Conservation (phyloP, 2,888 invertebrate species). For the Eudemis profundana region DNA sequence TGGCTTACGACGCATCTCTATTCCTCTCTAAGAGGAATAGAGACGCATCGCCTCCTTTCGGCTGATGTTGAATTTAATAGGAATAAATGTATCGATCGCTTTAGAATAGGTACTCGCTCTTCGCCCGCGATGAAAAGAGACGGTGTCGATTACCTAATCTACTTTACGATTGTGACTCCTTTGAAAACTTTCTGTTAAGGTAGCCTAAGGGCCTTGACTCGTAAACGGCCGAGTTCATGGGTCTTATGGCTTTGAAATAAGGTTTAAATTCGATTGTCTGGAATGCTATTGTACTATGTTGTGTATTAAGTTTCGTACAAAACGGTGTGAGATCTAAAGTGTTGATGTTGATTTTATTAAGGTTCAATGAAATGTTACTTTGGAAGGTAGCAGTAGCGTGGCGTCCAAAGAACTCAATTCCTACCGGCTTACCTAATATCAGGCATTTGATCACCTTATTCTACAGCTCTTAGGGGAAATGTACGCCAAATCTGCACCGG, state of each 20-base stretch:
- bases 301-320: conserved; percentile 15
- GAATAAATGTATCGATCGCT: conserved; percentile 1
- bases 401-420: too few relatives aligned
- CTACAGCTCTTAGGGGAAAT: too few relatives aligned
- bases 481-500: too few relatives aligned
- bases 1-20: too few relatives aligned
- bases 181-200: conserved; percentile 41
- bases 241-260: conserved; percentile 4
- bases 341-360: conserved; percentile 16
- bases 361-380: conserved; percentile 12
- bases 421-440: too few relatives aligned
- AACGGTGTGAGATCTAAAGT: conserved; percentile 7
- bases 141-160: conserved; percentile 58
- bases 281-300: conserved; percentile 1
- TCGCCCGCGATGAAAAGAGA: conserved; percentile 48
- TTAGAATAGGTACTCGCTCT: conserved; percentile 18
- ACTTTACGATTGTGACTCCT: conserved; percentile 53
- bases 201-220: conserved; percentile 23
- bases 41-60: too few relatives aligned
- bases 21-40: too few relatives aligned
- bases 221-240: conserved; percentile 7
- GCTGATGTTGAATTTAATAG: too few relatives aligned
- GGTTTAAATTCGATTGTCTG: not conserved
- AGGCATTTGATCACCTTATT: too few relatives aligned
- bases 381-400: too few relatives aligned